Evolutionary conservation across 1,140 invertebrate genomes (phyloP), one percentile per base, ranked within the genome.

Genomic region (Battus philenor): DNA sequence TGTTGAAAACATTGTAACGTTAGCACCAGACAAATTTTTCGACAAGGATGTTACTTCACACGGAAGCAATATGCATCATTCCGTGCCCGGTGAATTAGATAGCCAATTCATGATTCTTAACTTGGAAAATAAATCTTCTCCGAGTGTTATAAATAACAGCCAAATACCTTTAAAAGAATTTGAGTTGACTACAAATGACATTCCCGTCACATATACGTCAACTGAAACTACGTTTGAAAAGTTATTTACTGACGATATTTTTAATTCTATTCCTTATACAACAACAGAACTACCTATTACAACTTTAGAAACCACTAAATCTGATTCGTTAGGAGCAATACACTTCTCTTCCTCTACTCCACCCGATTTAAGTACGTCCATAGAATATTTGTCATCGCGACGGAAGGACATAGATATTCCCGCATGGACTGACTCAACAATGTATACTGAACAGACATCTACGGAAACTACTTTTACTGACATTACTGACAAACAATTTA

Each of bases 351-450:
- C 67, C 13, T 59, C 59, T 27, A 44, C 46, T 9, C 47, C 59
- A 32, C 45, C 50, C 4, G 39, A 50, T 39, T 54, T 63, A 31
- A 81, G 69, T 51, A 77, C 75, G 4, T 74, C 69, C 16, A 68
- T 65, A 16, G 69, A 75, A 41, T 77, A 71, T 60, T 61, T 80
- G 27, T 77, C 78, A 18, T 82, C 76, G 13, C 61, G 80, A 41
- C 63, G 68, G 56, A 82, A 82, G 58, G 70, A 76, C 38, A 65
- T 79, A 43, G 78, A 85, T 52, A 85, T 85, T 51, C 53, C 63
- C 27, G 81, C 81, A 36, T 85, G 81, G 81, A 78, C 77, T 51
- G 81, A 85, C 46, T 78, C 69, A 12, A 79, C 76, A 34, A 43
- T 55, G 15, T 58, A 62, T 39, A 68, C 59, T 59, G 68, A 81